Conservation (phyloP, 2,888 invertebrate genomes). For the Coelopa pilipes region DNA sequence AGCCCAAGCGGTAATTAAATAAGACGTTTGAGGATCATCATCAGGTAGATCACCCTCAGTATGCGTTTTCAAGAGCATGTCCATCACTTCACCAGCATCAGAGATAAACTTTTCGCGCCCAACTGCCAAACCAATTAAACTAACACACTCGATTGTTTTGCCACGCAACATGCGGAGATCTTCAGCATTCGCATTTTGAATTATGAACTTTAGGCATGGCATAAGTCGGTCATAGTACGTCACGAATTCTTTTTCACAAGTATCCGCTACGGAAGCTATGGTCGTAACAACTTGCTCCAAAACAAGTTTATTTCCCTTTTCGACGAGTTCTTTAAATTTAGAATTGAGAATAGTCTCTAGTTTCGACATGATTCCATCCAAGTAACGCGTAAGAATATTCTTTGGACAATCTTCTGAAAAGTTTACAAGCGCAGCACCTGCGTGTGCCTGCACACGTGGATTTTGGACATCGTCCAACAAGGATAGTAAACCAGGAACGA, state of each 20-base stretch:
- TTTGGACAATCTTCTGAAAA: constrained; percentile 99
- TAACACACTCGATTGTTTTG: constrained; percentile 99
- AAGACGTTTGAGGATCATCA: constrained; percentile 97
- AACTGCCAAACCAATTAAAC: constrained; percentile 92
- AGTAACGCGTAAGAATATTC: constrained; percentile 87
- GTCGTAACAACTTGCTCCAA: constrained; percentile 97
- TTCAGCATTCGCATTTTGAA: constrained; percentile 89
- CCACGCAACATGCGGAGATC: constrained; percentile 93
- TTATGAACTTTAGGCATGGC: constrained; percentile 97
- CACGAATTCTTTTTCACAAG: constrained; percentile 95
- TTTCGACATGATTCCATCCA: constrained; percentile 91
- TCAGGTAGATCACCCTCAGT: constrained; percentile 86
- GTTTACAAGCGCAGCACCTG: constrained; percentile 96
- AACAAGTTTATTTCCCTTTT: constrained; percentile 94
- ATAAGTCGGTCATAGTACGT: constrained; percentile 92
- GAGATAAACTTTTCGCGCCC: constrained; percentile 85
- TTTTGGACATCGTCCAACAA: constrained; percentile 90
- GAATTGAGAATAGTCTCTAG: constrained; percentile 88
- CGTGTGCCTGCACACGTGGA: constrained; percentile 87
- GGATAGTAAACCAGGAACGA: constrained; percentile 89
- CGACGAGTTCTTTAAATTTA: constrained; percentile 94
- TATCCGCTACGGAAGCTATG: constrained; percentile 98
- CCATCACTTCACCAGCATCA: constrained; percentile 97
- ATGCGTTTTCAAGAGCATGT: constrained; percentile 90
- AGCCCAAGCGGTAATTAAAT: constrained; percentile 99